Evolutionary conservation across 2,888 invertebrate genomes (phyloP), one percentile per base, ranked within the genome.

Genomic region (Erpobdella octoculata): DNA sequence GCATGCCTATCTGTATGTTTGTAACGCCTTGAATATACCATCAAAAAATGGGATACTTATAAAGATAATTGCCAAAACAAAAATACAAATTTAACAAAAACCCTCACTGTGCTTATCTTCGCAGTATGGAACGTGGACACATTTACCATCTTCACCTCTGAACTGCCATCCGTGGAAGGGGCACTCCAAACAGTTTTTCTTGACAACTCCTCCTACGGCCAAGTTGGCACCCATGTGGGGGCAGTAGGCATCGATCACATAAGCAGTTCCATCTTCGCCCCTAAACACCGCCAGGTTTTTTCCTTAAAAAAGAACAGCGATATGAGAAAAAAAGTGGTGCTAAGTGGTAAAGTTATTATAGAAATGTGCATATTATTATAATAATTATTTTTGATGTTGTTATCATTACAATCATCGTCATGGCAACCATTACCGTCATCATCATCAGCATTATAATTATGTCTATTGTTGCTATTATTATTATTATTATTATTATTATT

Each of bases 151-250:
- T n/a, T 83, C 81, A 0, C 89, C 90, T 4, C 87, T 86, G 80
- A 93, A 93, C 70, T 86, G 84, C 93, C 93, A 93, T 70, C 89
- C 89, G 78, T 93, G 93, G 83, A 93, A 93, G 0, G 93, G 93
- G 78, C 93, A 93, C 78, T 90, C 89, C 9, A 93, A 87, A 77
- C 91, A 91, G 78, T 90, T 88, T 0, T 89, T 90, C 18, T 84
- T 79, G 0, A 86, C 87, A 0, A 80, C 79, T 0, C 92, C 92
- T 0, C 91, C 92, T 0, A 89, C 86, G 0, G 88, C 91, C 79
- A 93, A 84, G 80, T 93, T 91, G 0, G 93, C 93, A 0, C 93
- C 93, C 76, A 93, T 84, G 80, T 93, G 93, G 0, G 93, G 92
- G 78, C 93, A 93, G 80, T 91, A 92, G 0, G 93, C 92, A 81